These are phyloP conservation scores for Micropterix aruncella DNA, from an alignment of 2,888 invertebrate genomes.

Conservation along the genomic window DNA sequence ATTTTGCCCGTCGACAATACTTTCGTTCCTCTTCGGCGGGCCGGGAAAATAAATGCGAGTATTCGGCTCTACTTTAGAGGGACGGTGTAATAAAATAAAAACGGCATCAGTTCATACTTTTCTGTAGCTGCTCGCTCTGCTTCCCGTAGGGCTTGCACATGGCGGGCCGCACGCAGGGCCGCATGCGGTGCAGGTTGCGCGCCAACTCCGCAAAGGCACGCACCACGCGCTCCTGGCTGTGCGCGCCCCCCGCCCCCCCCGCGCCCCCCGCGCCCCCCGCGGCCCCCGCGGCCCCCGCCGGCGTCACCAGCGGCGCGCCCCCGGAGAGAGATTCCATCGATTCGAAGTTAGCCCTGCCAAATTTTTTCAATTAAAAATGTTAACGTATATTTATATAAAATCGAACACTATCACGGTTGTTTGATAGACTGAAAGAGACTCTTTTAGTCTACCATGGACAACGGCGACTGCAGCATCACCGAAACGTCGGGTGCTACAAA, in stretches of 20 bases:
- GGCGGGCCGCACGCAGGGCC: conserved; percentile 73
- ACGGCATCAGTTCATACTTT: conserved; percentile 58
- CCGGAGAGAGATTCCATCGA: conserved; percentile 47
- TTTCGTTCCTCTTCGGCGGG: too few relatives aligned
- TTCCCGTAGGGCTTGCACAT: conserved; percentile 88
- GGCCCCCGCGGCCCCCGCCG: conserved; percentile 3
- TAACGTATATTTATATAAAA: too few relatives aligned
- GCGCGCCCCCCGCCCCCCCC: conserved; percentile 22
- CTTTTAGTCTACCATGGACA: too few relatives aligned
- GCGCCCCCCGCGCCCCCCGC: conserved; percentile 10
- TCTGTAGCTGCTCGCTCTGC: conserved; percentile 78
- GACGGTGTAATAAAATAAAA: too few relatives aligned
- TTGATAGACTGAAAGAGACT: too few relatives aligned
- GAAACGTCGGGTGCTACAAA: too few relatives aligned
- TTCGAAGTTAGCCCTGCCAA: conserved; percentile 50
- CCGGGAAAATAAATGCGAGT: too few relatives aligned
- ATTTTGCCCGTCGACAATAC: too few relatives aligned
- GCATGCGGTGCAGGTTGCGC: conserved; percentile 81
- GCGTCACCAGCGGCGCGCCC: conserved; percentile 13
- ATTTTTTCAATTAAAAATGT: too few relatives aligned
- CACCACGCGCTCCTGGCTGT: conserved; percentile 75
- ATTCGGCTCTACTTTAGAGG: too few relatives aligned
- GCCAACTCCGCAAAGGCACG: conserved; percentile 75
- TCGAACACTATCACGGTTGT: too few relatives aligned
- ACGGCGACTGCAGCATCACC: too few relatives aligned